Base-by-base conservation (phyloP, 2,113 vertebrate species). In the Cavia aperea region DNA sequence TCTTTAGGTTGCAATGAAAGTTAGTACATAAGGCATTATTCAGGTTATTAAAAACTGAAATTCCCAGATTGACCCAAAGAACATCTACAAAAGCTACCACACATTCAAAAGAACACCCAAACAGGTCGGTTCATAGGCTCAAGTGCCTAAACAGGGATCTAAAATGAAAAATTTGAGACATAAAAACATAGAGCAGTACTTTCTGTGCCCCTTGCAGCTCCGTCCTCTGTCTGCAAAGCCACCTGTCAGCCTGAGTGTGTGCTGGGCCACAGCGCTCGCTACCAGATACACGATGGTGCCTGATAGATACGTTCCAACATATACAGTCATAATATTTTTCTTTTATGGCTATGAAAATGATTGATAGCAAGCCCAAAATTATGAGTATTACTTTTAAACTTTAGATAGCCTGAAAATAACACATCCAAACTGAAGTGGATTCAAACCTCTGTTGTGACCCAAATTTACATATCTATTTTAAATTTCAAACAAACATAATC, bases 401-500 rank as follows among this genome's bases (percentile, higher is more conserved):
- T 81, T 39, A 89, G 29, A 54, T 90, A 49, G 66, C 58, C 56
- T 92, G 33, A 95, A 92, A 93, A 70, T 43, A 43, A 92, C 49
- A 91, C 3, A 91, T 66, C 70, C 81, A 65, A 91, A 96, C 10
- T 63, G 15, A 92, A 70, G 14, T 88, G 43, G n/a, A 91, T 60
- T 93, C 36, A 93, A 86, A 78, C 10, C 46, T 72, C 23, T 39
- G 36, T 60, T 19, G 86, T 73, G 77, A 92, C 58, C 86, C 73
- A 29, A 77, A 75, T 94, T 54, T 93, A 88, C 5, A 3, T 16
- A 77, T 88, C 66, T 89, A 11, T 75, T 93, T 90, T 87, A 90
- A 92, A 43, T 95, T 93, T 81, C 91, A 92, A 86, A 94, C 82
- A 81, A 95, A 94, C 83, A 83, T 92, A 56, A 94, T 96, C 94